Conservation (phyloP, 2,797 vertebrate species). For the Propithecus deckenii region DNA sequence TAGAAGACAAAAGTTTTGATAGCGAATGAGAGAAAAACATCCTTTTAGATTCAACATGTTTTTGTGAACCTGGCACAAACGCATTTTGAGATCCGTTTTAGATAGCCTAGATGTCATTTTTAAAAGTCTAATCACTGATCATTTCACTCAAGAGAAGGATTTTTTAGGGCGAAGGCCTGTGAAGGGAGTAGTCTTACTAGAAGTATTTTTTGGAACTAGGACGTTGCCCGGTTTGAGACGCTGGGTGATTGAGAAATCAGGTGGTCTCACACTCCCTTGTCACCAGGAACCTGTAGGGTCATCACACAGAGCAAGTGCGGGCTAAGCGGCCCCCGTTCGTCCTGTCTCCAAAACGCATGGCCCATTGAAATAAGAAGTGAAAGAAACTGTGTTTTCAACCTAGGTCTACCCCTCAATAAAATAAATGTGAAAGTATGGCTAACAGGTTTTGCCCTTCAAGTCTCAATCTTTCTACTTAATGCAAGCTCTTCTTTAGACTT, state of each 20-base stretch:
- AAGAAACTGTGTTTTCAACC: background rate
- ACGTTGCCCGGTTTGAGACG: background rate
- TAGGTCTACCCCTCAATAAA: background rate
- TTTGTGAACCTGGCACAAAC: background rate
- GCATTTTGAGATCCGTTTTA: background rate
- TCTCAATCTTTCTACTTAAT: background rate
- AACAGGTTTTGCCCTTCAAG: background rate
- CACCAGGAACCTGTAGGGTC: background rate
- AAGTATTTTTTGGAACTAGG: background rate
- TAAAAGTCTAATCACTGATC: background rate
- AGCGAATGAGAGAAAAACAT: background rate
- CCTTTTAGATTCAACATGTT: background rate
- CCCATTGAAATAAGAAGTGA: background rate
- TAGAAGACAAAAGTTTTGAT: background rate
- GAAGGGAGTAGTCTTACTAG: background rate
- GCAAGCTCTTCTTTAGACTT: background rate
- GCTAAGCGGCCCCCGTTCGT: background rate
- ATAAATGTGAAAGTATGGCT: background rate
- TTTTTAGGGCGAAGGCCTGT: background rate
- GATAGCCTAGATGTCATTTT: background rate
- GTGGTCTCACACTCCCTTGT: background rate
- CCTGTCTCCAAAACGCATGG: background rate
- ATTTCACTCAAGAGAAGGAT: background rate
- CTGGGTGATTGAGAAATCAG: background rate
- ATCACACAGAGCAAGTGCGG: background rate